Percentiles rank a stretch among this genome's conserved stretches.
These are phyloP conservation scores for Araneus ventricosus DNA, from an alignment of 1,140 invertebrate genomes.

Conservation along the genomic window DNA sequence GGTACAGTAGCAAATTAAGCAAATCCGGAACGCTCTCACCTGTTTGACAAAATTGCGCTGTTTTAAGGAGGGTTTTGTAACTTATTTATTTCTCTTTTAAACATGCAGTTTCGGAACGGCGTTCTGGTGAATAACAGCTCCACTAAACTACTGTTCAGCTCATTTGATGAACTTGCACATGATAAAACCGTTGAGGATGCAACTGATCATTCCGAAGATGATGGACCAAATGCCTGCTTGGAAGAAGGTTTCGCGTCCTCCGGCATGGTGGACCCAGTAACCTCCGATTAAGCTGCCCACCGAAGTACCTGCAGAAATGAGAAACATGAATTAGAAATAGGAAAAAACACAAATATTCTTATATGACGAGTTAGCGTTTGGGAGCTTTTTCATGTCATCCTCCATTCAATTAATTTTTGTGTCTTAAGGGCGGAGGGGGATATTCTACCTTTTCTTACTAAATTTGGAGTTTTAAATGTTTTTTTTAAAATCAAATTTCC, in stretches of 20 bases:
- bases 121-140: too few relatives aligned
- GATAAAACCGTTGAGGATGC: not conserved
- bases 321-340: not conserved
- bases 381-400: not conserved
- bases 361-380: not conserved
- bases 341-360: not conserved
- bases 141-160: not conserved
- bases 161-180: not conserved
- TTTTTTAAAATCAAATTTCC: too few relatives aligned
- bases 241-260: constrained; percentile 41
- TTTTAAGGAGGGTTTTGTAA: too few relatives aligned
- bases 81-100: too few relatives aligned
- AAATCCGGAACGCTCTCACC: too few relatives aligned
- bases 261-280: not conserved
- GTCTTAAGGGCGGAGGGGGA: too few relatives aligned
- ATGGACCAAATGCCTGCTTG: constrained; percentile 31
- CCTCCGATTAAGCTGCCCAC: constrained; percentile 61
- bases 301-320: constrained; percentile 26
- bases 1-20: too few relatives aligned
- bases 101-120: too few relatives aligned
- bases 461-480: not conserved
- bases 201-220: not conserved
- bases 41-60: too few relatives aligned
- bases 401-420: not conserved
- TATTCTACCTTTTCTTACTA: not conserved